Evolutionary conservation across 2,113 vertebrate species (phyloP), one percentile per base, ranked within the genome.

Genomic region (Oncorhynchus masou): DNA sequence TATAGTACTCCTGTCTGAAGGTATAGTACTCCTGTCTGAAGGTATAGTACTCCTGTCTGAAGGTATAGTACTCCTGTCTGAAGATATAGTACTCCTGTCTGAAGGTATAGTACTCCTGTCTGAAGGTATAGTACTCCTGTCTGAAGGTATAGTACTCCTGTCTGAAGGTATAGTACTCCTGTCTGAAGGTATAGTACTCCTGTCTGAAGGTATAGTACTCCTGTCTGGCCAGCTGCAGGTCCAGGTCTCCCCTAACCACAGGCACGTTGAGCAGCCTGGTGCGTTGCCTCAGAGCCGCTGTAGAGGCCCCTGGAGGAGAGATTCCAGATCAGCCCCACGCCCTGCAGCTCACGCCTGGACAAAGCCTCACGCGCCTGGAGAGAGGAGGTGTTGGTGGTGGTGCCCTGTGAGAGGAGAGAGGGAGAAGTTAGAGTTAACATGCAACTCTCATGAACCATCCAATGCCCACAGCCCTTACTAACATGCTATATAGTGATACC

Each of bases 221-320:
- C 83, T 96, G 96, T 8, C 86, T 91, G 83, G 95, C 94, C 75
- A 97, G 89, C 80, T 96, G 96, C 68, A 87, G 77, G 57, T 92
- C 90, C 72, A 97, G 88, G 84, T 94, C 94, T 12, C 91, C 94
- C 71, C 91, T 94, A 34, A 97, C 92, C 8, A 97, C 89, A 0
- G 97, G 96, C 24, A 90, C 84, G 29, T 92, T 95, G 6, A 97
- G 31, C 74, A 93, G 88, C 27, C 83, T 91, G 22, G 95, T 95
- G 0, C 94, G 93, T 82, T 96, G 92, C 76, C 92, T 93, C 13
- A 98, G 85, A 25, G 94, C 75, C 3, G 86, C 88, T 68, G 93
- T 27, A 97, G 88, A 7, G 86, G 90, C 77, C 93, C 93, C 1
- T 82, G 86, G 74, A 92, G 92, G 73, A 97, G 84, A 49, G 68